Evolutionary conservation across 2,113 vertebrate species (phyloP).

Genomic region (Corythornis vintsioides): DNA sequence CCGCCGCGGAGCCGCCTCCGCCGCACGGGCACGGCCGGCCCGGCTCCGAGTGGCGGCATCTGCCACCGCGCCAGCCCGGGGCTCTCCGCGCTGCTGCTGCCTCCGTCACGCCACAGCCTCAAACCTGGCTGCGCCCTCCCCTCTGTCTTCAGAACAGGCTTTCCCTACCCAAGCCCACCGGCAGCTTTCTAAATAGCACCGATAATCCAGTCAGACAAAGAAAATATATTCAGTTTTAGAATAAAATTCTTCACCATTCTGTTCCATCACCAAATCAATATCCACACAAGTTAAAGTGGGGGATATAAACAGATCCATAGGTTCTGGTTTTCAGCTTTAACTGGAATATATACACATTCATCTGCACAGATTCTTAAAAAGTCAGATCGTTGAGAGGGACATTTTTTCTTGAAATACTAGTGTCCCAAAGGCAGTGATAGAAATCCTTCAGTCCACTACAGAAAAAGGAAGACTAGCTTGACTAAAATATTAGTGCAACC

Average conservation of each 20-base stretch:
- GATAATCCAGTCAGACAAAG: not conserved
- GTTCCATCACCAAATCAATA: not conserved
- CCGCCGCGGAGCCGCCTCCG: not conserved
- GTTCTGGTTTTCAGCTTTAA: not conserved
- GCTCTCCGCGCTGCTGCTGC: fast-evolving
- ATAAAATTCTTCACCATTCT: not conserved
- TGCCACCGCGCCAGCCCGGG: not conserved
- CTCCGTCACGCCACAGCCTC: not conserved
- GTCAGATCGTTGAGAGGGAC: not conserved
- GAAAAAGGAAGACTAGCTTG: constrained; percentile 38
- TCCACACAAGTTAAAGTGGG: not conserved
- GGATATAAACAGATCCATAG: not conserved
- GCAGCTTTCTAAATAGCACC: not conserved
- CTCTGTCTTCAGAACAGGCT: not conserved
- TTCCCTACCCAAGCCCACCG: not conserved
- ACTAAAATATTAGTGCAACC: constrained; percentile 35
- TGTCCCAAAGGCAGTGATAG: not conserved
- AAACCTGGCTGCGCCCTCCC: not conserved
- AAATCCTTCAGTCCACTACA: constrained; percentile 36
- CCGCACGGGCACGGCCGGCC: not conserved
- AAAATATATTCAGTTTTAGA: not conserved
- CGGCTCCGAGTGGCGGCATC: not conserved
- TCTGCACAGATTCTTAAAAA: not conserved
- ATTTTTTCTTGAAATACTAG: not conserved
- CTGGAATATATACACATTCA: not conserved